phyloP scores from a whole-genome alignment of 2,797 vertebrate genomes.

The Galagoides demidoff region DNA sequence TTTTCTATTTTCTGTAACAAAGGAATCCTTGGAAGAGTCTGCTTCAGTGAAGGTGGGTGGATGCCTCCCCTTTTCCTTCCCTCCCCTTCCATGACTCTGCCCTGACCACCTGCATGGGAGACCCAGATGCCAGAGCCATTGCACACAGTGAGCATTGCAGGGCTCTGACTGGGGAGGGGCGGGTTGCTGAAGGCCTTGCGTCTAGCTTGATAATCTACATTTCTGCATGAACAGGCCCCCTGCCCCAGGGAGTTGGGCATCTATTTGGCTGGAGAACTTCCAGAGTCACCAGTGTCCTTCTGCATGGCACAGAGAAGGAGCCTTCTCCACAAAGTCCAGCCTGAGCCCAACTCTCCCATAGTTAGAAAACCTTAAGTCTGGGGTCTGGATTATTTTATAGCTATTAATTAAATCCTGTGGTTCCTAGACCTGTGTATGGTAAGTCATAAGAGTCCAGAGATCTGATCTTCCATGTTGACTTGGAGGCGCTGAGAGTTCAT shows the following conservation, averaged over 20 bases:
- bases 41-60: not conserved
- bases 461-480: not conserved
- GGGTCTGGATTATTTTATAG: not conserved
- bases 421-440: not conserved
- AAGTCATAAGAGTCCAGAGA: not conserved
- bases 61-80: no score
- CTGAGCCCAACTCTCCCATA: not conserved
- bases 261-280: not conserved
- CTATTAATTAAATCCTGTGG: not conserved
- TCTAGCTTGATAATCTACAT: not conserved
- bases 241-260: no score
- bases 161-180: not conserved
- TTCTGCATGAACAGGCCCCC: not conserved
- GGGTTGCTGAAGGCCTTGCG: fast-evolving
- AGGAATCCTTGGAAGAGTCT: not conserved
- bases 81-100: not conserved
- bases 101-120: not conserved
- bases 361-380: not conserved
- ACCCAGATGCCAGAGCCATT: not conserved
- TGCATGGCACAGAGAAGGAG: not conserved
- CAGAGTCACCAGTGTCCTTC: not conserved
- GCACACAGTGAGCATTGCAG: not conserved
- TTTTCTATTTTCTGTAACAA: not conserved
- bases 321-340: not conserved
- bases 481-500: not conserved